A percentile compares a stretch with the other conserved stretches of the same genome.
Conservation (phyloP, 2,113 vertebrate genomes). For the Saguinus imperator region DNA sequence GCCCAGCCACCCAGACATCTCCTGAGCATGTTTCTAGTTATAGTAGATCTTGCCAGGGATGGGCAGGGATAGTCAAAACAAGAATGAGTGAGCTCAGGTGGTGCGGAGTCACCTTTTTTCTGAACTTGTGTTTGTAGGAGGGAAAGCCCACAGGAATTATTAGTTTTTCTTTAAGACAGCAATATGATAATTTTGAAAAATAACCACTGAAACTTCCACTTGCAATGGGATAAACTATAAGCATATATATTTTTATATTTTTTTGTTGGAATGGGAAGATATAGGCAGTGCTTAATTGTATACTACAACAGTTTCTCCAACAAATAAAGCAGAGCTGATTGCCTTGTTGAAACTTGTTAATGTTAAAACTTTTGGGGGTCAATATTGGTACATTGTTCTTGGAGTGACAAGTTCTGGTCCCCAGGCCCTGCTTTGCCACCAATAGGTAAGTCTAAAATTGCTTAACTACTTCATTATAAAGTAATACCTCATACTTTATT, state of each 20-base stretch:
- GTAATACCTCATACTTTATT: background rate
- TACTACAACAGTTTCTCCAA: background rate
- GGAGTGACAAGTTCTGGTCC: background rate
- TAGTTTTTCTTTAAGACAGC: background rate
- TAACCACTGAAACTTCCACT: background rate
- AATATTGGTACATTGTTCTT: background rate
- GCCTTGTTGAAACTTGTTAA: background rate
- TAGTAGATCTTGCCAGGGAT: background rate
- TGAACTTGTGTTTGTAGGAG: background rate
- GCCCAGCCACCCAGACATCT: background rate
- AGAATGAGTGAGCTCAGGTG: background rate
- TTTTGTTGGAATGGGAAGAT: background rate
- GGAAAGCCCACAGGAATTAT: background rate
- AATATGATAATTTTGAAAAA: background rate
- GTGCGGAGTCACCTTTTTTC: background rate
- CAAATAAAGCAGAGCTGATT: constrained; percentile 23
- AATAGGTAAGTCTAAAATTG: background rate
- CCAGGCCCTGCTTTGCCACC: background rate
- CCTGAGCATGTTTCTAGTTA: background rate
- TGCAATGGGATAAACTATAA: background rate
- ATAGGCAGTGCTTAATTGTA: background rate
- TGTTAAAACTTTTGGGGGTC: background rate
- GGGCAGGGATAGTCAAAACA: background rate
- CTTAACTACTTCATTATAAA: constrained; percentile 28
- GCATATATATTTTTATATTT: background rate